These are phyloP conservation scores for Cerceris rybyensis DNA, from an alignment of 2,888 invertebrate genomes.

Conservation along the genomic window DNA sequence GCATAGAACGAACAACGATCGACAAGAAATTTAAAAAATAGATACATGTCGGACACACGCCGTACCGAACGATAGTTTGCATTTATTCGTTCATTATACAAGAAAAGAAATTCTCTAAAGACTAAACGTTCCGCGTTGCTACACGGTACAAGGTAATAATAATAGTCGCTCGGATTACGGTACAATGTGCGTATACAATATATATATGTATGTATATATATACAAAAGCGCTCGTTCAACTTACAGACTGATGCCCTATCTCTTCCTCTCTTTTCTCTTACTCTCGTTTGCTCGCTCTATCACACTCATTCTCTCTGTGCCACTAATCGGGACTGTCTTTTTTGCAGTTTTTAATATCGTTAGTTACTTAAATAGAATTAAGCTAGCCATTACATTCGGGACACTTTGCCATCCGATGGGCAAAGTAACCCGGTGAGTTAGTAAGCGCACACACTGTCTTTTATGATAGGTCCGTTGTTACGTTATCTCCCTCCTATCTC, in stretches of 20 bases:
- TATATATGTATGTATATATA: constrained; percentile 66
- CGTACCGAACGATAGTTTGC: constrained; percentile 77
- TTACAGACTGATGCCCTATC: constrained; percentile 70
- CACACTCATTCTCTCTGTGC: constrained; percentile 45
- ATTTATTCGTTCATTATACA: constrained; percentile 78
- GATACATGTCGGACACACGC: constrained; percentile 10
- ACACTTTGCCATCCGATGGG: constrained; percentile 29
- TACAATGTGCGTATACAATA: constrained; percentile 80
- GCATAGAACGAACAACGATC: background rate
- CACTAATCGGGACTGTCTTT: constrained; percentile 76
- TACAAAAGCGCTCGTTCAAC: constrained; percentile 78
- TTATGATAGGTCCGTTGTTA: constrained; percentile 76
- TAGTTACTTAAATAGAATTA: constrained; percentile 69
- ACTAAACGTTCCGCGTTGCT: constrained; percentile 73
- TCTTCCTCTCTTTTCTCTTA: constrained; percentile 61
- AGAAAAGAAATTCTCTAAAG: constrained; percentile 73
- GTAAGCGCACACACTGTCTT: constrained; percentile 80
- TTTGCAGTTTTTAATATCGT: constrained; percentile 64
- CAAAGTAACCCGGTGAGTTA: constrained; percentile 66
- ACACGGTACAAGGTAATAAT: constrained; percentile 71
- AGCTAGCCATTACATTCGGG: constrained; percentile 68
- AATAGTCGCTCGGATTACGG: constrained; percentile 68
- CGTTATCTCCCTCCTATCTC: constrained; percentile 51
- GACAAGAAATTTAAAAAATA: background rate
- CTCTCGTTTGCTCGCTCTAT: constrained; percentile 33